phyloP scores from a whole-genome alignment of 2,113 vertebrate genomes.

The Sebastes schlegelii region DNA sequence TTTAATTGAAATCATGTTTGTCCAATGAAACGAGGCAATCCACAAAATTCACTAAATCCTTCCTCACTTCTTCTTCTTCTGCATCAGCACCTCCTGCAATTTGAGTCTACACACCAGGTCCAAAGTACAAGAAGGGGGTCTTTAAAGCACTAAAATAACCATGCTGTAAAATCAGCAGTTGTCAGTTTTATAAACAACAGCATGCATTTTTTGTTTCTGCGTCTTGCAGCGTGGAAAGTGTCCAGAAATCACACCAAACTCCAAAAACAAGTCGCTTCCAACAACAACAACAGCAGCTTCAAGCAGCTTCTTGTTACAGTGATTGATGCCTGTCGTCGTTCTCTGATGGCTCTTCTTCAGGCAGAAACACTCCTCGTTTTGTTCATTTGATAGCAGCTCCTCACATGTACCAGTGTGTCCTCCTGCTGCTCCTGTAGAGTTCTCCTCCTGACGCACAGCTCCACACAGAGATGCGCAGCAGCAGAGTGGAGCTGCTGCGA shows the following conservation, averaged over 20 bases:
- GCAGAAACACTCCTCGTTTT: background rate
- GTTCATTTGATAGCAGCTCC: background rate
- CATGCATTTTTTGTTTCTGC: background rate
- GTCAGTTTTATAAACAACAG: background rate
- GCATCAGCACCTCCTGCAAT: slow-evolving; percentile 47
- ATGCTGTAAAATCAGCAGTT: background rate
- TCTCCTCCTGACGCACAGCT: background rate
- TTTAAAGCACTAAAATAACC: background rate
- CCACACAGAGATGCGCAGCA: background rate
- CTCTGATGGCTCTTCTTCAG: background rate
- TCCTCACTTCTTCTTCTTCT: slow-evolving; percentile 6
- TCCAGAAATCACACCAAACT: slow-evolving; percentile 41
- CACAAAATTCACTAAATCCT: background rate
- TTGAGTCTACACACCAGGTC: slow-evolving; percentile 17
- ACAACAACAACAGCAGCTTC: slow-evolving; percentile 10
- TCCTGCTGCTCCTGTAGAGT: background rate
- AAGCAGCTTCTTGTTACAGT: background rate
- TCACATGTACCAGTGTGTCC: background rate
- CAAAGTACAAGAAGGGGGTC: background rate
- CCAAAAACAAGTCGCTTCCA: slow-evolving; percentile 35
- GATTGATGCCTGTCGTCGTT: background rate
- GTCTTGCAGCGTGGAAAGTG: slow-evolving; percentile 27
- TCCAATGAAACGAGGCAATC: background rate
- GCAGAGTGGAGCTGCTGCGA: background rate
- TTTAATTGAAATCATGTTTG: slow-evolving; percentile 4